Evolutionary conservation across 1,140 invertebrate genomes (phyloP).

Genomic region (Trinorchestia longiramus): DNA sequence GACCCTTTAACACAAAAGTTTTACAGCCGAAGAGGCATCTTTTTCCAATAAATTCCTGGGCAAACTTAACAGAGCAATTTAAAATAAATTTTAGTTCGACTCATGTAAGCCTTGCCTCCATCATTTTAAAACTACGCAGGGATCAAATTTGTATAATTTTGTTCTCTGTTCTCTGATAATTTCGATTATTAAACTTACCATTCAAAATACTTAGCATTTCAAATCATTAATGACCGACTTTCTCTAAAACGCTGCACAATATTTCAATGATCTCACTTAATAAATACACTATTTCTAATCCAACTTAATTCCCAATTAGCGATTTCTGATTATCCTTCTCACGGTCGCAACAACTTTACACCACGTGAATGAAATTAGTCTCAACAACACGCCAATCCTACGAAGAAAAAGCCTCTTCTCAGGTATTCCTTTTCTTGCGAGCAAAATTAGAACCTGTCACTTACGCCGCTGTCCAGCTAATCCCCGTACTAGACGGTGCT

Average conservation of each 20-base stretch:
- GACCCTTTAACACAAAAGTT: too few relatives aligned
- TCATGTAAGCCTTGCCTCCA: too few relatives aligned
- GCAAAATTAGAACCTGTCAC: neutral
- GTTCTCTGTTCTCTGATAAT: neutral
- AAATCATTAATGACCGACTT: neutral
- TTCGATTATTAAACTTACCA: neutral
- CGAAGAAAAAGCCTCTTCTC: neutral
- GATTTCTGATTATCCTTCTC: neutral
- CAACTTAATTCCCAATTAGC: neutral
- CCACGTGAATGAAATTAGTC: neutral
- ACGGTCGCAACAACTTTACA: neutral
- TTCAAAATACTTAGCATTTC: neutral
- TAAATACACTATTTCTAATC: neutral
- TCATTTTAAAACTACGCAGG: neutral
- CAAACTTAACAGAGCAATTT: too few relatives aligned
- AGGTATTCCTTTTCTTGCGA: too few relatives aligned
- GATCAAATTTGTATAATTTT: neutral
- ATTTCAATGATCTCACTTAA: neutral
- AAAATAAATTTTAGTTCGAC: too few relatives aligned
- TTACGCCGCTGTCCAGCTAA: neutral
- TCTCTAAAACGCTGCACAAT: neutral
- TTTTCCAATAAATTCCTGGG: too few relatives aligned
- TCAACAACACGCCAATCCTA: neutral
- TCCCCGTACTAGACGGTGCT: neutral
- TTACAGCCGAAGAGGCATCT: too few relatives aligned